Percentiles rank a stretch among this genome's conserved stretches.
These are phyloP conservation scores for Cydia fagiglandana DNA, from an alignment of 1,140 invertebrate genomes.

Conservation along the genomic window DNA sequence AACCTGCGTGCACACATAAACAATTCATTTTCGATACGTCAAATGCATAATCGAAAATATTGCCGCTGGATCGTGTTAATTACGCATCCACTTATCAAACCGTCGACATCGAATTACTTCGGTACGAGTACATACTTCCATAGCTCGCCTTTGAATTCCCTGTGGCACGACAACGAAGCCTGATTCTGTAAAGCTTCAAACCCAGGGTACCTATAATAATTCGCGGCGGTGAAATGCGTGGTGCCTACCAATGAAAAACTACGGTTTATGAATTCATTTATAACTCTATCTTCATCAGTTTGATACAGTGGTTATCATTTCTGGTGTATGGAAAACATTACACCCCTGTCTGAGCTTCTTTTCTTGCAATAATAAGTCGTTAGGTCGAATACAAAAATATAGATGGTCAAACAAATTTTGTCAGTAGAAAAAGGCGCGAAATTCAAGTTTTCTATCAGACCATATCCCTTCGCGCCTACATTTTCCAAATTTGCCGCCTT, in stretches of 20 bases:
- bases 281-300: too few species aligned
- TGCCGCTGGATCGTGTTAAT: constrained; percentile 5
- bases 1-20: background rate
- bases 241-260: background rate
- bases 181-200: background rate
- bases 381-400: too few species aligned
- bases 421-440: too few species aligned
- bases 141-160: constrained; percentile 22
- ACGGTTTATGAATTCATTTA: too few species aligned
- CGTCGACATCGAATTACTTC: constrained; percentile 25
- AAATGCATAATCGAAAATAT: background rate
- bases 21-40: background rate
- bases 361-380: too few species aligned
- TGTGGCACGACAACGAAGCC: background rate
- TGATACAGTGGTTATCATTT: too few species aligned
- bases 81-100: constrained; percentile 29
- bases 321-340: too few species aligned
- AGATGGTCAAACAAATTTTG: too few species aligned
- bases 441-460: too few species aligned
- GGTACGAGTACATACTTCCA: constrained; percentile 19
- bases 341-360: too few species aligned
- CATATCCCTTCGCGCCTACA: too few species aligned
- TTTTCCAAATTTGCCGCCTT: too few species aligned
- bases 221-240: background rate
- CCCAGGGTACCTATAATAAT: background rate